Evolutionary conservation across 2,113 vertebrate species (phyloP), one percentile per base, ranked within the genome.

Genomic region (Isichthys henryi): DNA sequence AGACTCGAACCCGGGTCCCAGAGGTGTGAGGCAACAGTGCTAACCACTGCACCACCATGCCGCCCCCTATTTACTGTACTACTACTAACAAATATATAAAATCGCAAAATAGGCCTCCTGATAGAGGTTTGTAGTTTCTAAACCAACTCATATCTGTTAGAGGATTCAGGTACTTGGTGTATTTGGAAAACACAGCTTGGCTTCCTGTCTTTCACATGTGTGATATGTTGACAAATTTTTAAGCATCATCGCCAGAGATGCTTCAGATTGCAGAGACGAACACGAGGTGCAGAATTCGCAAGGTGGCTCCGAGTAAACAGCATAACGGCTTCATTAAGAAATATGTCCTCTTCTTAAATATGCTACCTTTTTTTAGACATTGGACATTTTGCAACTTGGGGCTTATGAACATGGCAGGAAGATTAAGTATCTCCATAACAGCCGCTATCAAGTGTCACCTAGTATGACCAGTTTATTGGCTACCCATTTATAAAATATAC

Each of bases 401-500:
- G 87, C 53, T 88, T 46, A 53, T 58, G 53, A 88, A 66, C 87
- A n/a, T 21, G 35, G 2, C 53, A 35, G 19, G 58, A 88, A 88
- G 58, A 49, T 48, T 17, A 27, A 88, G 45, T 74, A 27, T 62
- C 58, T 9, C 23, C 53, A 70, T 88, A 49, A 50, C 62, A 74
- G 13, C 58, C 11, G 21, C 56, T 49, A 88, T 88, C 53, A 88
- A 45, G 15, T 88, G 48, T 27, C 62, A 88, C 35, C 52, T 15
- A 43, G 66, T 74, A 49, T 31, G 39, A 88, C 10, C 8, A 7
- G 62, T 62, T 48, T 70, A 19, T 50, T 87, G 87, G 4, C 45
- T 27, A 8, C 48, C 48, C 45, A 91, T 93, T 94, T 92, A 94
- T 91, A 88, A 92, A 89, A 90, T 88, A n/a, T 88, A 87, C 35